Conservation (phyloP, 2,797 vertebrate species). For the Anguilla pacifica region DNA sequence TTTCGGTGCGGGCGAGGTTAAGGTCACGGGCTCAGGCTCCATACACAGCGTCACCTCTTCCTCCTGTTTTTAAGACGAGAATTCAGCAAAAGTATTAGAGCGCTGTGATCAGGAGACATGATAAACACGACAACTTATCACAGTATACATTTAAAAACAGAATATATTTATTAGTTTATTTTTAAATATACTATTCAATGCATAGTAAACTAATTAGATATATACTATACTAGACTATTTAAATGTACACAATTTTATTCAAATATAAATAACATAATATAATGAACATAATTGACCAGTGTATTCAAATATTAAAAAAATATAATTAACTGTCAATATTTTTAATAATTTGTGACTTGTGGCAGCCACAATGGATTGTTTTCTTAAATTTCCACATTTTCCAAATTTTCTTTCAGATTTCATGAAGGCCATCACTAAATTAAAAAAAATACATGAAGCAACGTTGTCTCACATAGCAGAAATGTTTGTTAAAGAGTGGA, state of each 20-base stretch:
- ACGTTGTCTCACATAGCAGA: neutral
- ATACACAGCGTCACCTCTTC: constrained; percentile 88
- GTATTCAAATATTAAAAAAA: neutral
- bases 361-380: neutral
- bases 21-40: constrained; percentile 86
- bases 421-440: neutral
- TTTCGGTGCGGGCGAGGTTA: constrained; percentile 85
- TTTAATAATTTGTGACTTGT: neutral
- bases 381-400: neutral
- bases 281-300: too few species aligned
- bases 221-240: too few species aligned
- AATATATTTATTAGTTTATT: too few species aligned
- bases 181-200: too few species aligned
- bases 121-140: neutral
- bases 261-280: too few species aligned
- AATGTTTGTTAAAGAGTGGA: neutral
- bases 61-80: constrained; percentile 65
- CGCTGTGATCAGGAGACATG: neutral
- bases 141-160: neutral
- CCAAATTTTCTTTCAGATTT: neutral
- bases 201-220: too few species aligned
- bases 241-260: too few species aligned
- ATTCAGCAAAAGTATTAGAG: neutral
- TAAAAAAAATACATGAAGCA: neutral
- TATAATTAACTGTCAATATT: neutral